A percentile compares a stretch with the other conserved stretches of the same genome.
Conservation (phyloP, 2,888 invertebrate species). For the Lepidochrysops patricia region DNA sequence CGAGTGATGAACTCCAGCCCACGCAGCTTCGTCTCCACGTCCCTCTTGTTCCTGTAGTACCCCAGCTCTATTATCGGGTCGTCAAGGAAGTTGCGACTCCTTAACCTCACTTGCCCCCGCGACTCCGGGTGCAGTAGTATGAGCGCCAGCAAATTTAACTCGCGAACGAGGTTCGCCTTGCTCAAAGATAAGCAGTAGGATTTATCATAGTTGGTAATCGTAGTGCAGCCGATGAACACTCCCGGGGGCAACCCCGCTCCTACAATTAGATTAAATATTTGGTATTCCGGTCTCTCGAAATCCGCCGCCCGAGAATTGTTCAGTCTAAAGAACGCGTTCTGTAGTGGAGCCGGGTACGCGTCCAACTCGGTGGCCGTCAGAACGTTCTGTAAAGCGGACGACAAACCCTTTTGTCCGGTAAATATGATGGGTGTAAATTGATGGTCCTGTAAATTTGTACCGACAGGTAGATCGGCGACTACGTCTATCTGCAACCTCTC, state of each 20-base stretch:
- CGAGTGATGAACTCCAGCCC: constrained; percentile 42
- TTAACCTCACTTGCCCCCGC: constrained; percentile 45
- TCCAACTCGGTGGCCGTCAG: constrained; percentile 28
- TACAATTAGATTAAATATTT: constrained; percentile 45
- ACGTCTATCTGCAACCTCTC: constrained; percentile 36
- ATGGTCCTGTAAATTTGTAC: constrained; percentile 56
- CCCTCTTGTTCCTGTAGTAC: constrained; percentile 40
- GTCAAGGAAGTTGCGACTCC: constrained; percentile 42
- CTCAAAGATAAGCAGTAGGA: constrained; percentile 37
- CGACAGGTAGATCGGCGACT: constrained; percentile 50
- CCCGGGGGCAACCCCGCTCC: constrained; percentile 43
- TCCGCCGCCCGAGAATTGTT: constrained; percentile 24
- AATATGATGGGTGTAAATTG: constrained; percentile 35
- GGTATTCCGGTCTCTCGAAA: constrained; percentile 41
- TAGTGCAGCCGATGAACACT: constrained; percentile 34
- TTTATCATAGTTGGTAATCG: constrained; percentile 32
- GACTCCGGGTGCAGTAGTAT: constrained; percentile 49
- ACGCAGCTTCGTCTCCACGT: constrained; percentile 35
- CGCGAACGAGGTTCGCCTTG: constrained; percentile 37
- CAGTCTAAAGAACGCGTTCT: constrained; percentile 41
- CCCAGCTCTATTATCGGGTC: constrained; percentile 50
- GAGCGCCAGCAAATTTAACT: constrained; percentile 36
- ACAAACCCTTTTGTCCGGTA: constrained; percentile 38
- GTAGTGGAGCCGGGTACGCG: constrained; percentile 40
- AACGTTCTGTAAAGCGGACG: constrained; percentile 30